These are phyloP conservation scores for Pseudococcus longispinus DNA, from an alignment of 2,888 invertebrate genomes.

Conservation along the genomic window DNA sequence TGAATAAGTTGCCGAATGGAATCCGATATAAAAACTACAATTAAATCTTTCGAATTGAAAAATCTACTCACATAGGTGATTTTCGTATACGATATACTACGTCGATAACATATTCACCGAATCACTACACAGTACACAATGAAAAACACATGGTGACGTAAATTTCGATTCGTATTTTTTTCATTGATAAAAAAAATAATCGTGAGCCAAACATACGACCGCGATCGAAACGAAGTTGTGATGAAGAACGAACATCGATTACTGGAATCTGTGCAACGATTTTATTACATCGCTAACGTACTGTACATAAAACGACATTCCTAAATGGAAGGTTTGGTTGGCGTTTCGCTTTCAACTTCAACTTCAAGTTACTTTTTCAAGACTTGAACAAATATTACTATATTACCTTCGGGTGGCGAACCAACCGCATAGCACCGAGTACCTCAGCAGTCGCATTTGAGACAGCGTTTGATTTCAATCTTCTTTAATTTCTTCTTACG, in stretches of 20 bases:
- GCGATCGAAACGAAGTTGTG: background rate
- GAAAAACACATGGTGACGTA: background rate
- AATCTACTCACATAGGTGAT: background rate
- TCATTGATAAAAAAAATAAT: background rate
- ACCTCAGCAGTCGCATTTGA: background rate
- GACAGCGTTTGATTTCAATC: background rate
- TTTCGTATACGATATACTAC: background rate
- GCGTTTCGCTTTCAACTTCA: background rate
- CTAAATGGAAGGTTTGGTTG: conserved; percentile 5
- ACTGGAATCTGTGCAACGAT: conserved; percentile 1
- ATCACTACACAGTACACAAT: background rate
- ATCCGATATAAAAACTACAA: background rate
- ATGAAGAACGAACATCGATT: conserved; percentile 20
- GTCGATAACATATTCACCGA: background rate
- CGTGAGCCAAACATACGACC: background rate
- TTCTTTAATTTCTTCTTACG: background rate
- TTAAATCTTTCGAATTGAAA: background rate
- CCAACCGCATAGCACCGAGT: background rate
- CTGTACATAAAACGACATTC: conserved; percentile 31
- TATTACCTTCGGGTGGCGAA: conserved; percentile 4
- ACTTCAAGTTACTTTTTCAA: background rate
- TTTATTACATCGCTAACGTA: background rate
- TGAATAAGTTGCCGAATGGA: no score
- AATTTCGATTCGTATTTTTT: background rate
- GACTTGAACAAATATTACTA: background rate